A percentile compares a stretch with the other conserved stretches of the same genome.
phyloP scores from a whole-genome alignment of 2,888 invertebrate genomes.

The Drosophila colorata region DNA sequence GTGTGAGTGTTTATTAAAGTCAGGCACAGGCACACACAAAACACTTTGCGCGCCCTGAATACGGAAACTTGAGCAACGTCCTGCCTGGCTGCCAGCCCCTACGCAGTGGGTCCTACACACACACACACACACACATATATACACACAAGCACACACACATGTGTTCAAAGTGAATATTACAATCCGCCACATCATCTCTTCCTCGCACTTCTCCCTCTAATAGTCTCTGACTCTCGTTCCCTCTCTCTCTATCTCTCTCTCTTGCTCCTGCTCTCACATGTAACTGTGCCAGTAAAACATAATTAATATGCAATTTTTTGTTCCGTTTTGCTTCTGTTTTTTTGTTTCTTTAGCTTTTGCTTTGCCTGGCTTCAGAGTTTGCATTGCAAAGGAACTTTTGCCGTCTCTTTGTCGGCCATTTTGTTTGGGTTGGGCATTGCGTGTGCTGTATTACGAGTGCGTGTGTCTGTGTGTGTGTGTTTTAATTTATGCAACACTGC shows the following conservation, averaged over 20 bases:
- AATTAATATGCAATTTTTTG: slow-evolving; percentile 79
- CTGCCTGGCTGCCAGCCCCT: slow-evolving; percentile 16
- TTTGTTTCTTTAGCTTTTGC: slow-evolving; percentile 64
- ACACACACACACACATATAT: not conserved
- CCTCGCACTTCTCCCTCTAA: not conserved
- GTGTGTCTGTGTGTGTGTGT: slow-evolving; percentile 30
- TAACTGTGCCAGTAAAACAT: slow-evolving; percentile 79
- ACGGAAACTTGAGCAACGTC: slow-evolving; percentile 53
- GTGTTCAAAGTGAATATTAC: slow-evolving; percentile 68
- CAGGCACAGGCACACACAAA: slow-evolving; percentile 50
- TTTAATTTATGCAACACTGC: slow-evolving; percentile 75
- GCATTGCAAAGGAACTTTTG: slow-evolving; percentile 48
- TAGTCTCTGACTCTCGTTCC: not conserved
- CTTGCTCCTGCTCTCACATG: slow-evolving; percentile 39
- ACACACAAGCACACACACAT: slow-evolving; percentile 3
- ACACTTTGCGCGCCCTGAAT: slow-evolving; percentile 77
- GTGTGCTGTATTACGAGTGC: slow-evolving; percentile 8
- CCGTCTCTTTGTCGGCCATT: slow-evolving; percentile 68
- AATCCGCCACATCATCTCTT: slow-evolving; percentile 14
- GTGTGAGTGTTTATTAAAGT: slow-evolving; percentile 63
- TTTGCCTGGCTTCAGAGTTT: slow-evolving; percentile 41
- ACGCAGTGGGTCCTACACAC: not conserved
- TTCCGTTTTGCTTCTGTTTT: slow-evolving; percentile 42
- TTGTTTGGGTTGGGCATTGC: slow-evolving; percentile 60
- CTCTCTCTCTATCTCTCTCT: not conserved